phyloP scores from a whole-genome alignment of 1,140 invertebrate genomes.

The Dufourea novaeangliae region DNA sequence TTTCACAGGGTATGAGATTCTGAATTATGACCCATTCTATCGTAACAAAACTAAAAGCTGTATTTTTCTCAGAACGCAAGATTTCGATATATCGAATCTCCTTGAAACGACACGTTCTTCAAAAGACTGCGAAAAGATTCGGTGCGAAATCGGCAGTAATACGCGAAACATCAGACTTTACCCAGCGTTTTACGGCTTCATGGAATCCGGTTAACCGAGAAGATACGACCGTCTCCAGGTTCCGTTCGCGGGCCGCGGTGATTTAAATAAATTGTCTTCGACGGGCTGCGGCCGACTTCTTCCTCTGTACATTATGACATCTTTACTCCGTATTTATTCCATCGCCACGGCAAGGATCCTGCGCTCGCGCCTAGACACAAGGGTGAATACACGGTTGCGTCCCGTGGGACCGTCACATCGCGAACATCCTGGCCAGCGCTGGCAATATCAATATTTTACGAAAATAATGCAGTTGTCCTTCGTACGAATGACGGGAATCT shows the following conservation, averaged over 20 bases:
- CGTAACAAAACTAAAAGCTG: too few relatives aligned
- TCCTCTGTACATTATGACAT: conserved; percentile 39
- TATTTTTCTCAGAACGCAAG: too few relatives aligned
- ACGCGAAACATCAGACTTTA: conserved; percentile 3
- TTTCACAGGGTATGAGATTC: too few relatives aligned
- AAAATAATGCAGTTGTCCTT: conserved; percentile 48
- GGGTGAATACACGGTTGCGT: too few relatives aligned
- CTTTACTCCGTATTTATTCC: conserved; percentile 58
- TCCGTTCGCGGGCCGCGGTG: neutral
- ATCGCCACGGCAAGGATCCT: conserved; percentile 39
- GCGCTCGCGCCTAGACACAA: conserved; percentile 21
- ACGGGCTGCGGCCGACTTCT: conserved; percentile 11
- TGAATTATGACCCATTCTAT: too few relatives aligned
- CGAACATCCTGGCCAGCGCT: conserved; percentile 17
- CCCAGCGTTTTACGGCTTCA: neutral
- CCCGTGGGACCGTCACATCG: neutral
- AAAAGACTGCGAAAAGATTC: neutral
- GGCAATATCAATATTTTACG: conserved; percentile 58
- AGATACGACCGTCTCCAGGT: neutral
- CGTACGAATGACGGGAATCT: conserved; percentile 7
- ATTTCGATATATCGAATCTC: too few relatives aligned
- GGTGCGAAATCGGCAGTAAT: too few relatives aligned
- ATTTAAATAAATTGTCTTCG: conserved; percentile 47
- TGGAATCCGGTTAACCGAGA: neutral
- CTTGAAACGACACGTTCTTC: too few relatives aligned